phyloP scores from a whole-genome alignment of 2,797 vertebrate genomes.

The Brachyalestes nurse region DNA sequence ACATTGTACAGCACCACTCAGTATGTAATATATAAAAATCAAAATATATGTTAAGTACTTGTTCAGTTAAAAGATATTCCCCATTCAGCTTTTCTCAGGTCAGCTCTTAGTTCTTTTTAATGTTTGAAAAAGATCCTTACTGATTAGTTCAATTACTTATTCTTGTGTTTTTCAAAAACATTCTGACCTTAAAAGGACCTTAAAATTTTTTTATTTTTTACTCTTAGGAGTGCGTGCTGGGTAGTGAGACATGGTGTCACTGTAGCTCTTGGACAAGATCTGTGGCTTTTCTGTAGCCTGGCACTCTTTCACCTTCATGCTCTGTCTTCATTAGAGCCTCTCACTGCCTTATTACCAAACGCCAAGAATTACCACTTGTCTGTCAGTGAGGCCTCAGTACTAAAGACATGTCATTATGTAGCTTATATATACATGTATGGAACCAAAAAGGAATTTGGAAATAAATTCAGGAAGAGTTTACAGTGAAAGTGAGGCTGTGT shows the following conservation, averaged over 20 bases:
- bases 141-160: not conserved
- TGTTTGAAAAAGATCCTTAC: not conserved
- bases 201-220: too few relatives aligned
- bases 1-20: not conserved
- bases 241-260: not conserved
- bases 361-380: not conserved
- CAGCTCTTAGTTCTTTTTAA: not conserved
- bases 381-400: not conserved
- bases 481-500: not conserved
- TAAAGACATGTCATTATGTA: not conserved
- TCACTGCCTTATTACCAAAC: not conserved
- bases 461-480: not conserved
- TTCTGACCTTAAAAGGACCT: slow-evolving; percentile 1
- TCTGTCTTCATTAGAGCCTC: not conserved
- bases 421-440: not conserved
- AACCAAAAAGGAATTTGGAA: not conserved
- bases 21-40: not conserved
- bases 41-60: not conserved
- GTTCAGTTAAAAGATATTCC: too few relatives aligned
- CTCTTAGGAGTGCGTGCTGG: not conserved
- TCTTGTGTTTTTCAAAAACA: not conserved
- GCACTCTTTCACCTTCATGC: not conserved
- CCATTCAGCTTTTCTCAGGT: not conserved
- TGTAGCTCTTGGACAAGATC: not conserved
- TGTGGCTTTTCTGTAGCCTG: not conserved